Evolutionary conservation across 2,888 invertebrate genomes (phyloP).

Genomic region (Drosophila tanythrix): DNA sequence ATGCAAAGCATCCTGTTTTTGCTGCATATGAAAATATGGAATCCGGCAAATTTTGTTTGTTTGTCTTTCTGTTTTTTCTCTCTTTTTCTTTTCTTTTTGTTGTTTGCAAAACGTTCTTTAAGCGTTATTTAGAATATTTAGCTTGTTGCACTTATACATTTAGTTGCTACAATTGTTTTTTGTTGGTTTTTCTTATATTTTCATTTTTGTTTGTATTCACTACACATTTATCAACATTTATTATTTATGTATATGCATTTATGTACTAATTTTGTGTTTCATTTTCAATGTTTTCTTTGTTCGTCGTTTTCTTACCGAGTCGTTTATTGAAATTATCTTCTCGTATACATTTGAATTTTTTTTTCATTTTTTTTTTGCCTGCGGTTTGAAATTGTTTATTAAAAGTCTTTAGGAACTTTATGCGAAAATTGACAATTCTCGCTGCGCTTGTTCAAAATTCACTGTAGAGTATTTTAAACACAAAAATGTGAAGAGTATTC

Average conservation of each 20-base stretch:
- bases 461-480: constrained; percentile 19
- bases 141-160: constrained; percentile 54
- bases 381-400: constrained; percentile 45
- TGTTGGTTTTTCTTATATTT: constrained; percentile 5
- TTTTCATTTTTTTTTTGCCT: constrained; percentile 14
- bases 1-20: constrained; percentile 53
- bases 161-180: constrained; percentile 42
- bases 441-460: constrained; percentile 28
- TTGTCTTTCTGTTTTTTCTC: background rate
- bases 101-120: constrained; percentile 44
- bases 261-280: constrained; percentile 37
- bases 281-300: constrained; percentile 22
- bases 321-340: constrained; percentile 35
- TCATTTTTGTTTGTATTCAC: constrained; percentile 35
- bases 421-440: constrained; percentile 37
- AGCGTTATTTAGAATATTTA: constrained; percentile 61
- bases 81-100: constrained; percentile 4
- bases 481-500: constrained; percentile 20
- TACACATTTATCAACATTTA: constrained; percentile 81
- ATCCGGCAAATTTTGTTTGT: constrained; percentile 28
- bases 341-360: constrained; percentile 66
- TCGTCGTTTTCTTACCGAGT: constrained; percentile 30
- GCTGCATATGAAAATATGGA: constrained; percentile 61
- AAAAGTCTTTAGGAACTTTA: constrained; percentile 66
- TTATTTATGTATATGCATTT: constrained; percentile 51